Evolutionary conservation across 2,113 vertebrate genomes (phyloP), one percentile per base, ranked within the genome.

Genomic region (Prionailurus viverrinus): DNA sequence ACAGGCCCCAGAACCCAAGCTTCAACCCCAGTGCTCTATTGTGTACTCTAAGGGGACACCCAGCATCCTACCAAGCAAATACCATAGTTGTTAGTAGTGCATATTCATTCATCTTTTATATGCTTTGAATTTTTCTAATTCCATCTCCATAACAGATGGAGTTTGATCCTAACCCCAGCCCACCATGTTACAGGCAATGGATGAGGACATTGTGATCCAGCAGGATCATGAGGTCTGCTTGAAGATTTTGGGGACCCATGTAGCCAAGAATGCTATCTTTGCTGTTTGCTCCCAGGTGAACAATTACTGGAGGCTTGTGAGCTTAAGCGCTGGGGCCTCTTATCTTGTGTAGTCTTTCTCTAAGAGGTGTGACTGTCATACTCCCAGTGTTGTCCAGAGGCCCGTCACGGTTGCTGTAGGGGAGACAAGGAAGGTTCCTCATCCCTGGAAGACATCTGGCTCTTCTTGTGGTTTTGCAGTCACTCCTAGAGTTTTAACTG

Each of bases 111-210:
- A 45, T n/a, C n/a, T 81, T 51, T 87, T 58, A 53, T 41, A 48
- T 39, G 3, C 2, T 41, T 79, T 65, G 1, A 4, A 58, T 53
- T 92, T 89, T 91, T 83, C 58, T 36, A 81, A 81, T 58, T 99
- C 99, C 48, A 99, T 99, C 90, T 99, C 99, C 99, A 3, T 99
- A 99, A n/a, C 99, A 99, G 98, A 99, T 99, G 99, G 99, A 99
- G 96, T 99, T 99, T 96, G 99, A 99, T 84, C 99, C 99, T 23
- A 99, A 99, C 93, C 99, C 99, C 23, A 99, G 99, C 95, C 99
- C 99, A 31, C 99, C 99, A 0, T 99, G 99, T 97, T 99, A 99
- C 93, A 99, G 97, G 99, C 99, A 61, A 98, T 99, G 66, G 99
- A 99, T 96, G 99, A 99, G 99, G 99, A 99, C 92, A 99, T 99